phyloP scores from a whole-genome alignment of 2,113 vertebrate genomes.

The Cynoglossus semilaevis region DNA sequence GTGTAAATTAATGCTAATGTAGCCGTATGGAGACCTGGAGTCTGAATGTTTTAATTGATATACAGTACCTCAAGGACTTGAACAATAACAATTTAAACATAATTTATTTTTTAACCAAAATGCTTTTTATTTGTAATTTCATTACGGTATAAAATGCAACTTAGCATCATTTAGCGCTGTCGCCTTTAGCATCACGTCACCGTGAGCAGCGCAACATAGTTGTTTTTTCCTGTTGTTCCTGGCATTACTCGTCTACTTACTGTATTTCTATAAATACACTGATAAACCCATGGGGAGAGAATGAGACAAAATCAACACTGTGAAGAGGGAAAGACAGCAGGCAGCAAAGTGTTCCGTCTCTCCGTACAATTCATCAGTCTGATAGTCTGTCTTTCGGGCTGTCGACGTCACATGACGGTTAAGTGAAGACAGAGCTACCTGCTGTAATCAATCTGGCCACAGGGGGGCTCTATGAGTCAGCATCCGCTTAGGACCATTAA shows the following conservation, averaged over 20 bases:
- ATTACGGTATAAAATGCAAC: no score
- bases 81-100: no score
- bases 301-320: slow-evolving; percentile 8
- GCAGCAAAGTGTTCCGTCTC: slow-evolving; percentile 3
- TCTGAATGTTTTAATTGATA: no score
- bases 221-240: slow-evolving; percentile 18
- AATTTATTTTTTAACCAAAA: no score
- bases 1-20: no score
- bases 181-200: no score
- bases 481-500: slow-evolving; percentile 18
- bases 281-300: slow-evolving; percentile 10
- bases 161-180: no score
- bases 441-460: slow-evolving; percentile 45
- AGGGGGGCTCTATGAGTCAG: slow-evolving; percentile 49
- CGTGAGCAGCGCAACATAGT: slow-evolving; percentile 1
- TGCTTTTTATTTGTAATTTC: no score
- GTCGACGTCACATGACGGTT: background rate
- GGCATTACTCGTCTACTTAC: slow-evolving; percentile 20
- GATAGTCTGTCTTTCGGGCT: background rate
- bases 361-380: background rate
- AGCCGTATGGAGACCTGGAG: no score
- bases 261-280: slow-evolving; percentile 29
- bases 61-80: no score
- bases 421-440: slow-evolving; percentile 9
- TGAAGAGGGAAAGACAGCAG: background rate